A percentile compares a stretch with the other conserved stretches of the same genome.
Evolutionary conservation across 2,888 invertebrate genomes (phyloP).

Genomic region (Spilosoma lubricipeda): DNA sequence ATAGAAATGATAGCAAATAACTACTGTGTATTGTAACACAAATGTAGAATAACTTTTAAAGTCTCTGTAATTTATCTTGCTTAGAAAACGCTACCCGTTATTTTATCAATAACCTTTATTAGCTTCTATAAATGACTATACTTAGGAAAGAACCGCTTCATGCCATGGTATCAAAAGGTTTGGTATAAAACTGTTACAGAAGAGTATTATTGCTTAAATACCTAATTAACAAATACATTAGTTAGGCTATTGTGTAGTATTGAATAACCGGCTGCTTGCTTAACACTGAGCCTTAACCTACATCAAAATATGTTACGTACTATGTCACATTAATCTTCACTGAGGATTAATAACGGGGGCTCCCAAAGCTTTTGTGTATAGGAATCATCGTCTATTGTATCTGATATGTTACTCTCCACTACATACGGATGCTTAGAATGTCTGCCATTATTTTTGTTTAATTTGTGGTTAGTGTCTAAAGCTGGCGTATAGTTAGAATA

Average conservation of each 20-base stretch:
- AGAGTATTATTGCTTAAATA: constrained; percentile 47
- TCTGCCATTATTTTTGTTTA: not conserved
- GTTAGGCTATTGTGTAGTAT: constrained; percentile 58
- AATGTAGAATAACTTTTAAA: constrained; percentile 5
- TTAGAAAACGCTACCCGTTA: constrained; percentile 21
- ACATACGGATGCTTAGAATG: constrained; percentile 52
- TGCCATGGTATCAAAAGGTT: constrained; percentile 19
- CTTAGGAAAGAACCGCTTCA: constrained; percentile 12
- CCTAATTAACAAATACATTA: constrained; percentile 56
- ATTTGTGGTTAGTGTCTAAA: not conserved
- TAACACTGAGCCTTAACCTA: constrained; percentile 72
- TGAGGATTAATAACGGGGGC: constrained; percentile 73
- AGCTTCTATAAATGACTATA: constrained; percentile 25
- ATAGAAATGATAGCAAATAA: not conserved
- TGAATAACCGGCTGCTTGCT: constrained; percentile 53
- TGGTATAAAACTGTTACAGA: constrained; percentile 24
- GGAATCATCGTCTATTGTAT: constrained; percentile 78
- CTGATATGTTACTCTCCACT: constrained; percentile 57
- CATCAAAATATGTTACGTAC: constrained; percentile 68
- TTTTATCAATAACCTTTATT: constrained; percentile 25
- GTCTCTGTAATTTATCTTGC: constrained; percentile 17
- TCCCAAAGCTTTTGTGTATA: constrained; percentile 72
- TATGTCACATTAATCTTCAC: constrained; percentile 80
- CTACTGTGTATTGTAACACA: constrained; percentile 8
- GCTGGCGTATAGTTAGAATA: not conserved